These are phyloP conservation scores for Sparidentex hasta DNA, from an alignment of 2,797 vertebrate species.

Conservation along the genomic window DNA sequence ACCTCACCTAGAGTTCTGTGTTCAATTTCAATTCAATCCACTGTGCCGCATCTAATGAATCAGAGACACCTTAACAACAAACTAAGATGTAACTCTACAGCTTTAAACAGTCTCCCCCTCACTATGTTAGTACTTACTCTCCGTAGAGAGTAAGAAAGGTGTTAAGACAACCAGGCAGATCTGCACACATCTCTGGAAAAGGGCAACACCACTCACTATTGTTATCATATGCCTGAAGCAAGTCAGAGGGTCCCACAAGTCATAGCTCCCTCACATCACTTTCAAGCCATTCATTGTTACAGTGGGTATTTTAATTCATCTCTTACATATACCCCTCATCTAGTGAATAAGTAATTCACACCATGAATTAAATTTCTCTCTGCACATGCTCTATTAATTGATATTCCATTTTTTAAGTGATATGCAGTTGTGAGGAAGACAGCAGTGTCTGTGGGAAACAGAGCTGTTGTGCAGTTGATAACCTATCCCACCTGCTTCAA, in stretches of 20 bases:
- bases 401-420: conserved; percentile 39
- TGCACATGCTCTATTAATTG: conserved; percentile 48
- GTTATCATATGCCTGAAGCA: background rate
- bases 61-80: conserved; percentile 17
- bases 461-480: conserved; percentile 54
- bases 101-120: conserved; percentile 7
- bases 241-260: background rate
- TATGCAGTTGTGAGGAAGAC: conserved; percentile 54
- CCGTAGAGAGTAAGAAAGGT: background rate
- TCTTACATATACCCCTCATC: background rate
- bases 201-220: background rate
- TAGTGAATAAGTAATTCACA: conserved; percentile 23
- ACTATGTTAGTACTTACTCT: conserved; percentile 3
- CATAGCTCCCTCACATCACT: background rate
- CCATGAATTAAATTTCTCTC: conserved; percentile 30
- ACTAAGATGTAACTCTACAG: conserved; percentile 12
- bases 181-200: no score
- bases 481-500: conserved; percentile 69
- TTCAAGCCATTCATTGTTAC: background rate
- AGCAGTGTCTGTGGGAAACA: conserved; percentile 45
- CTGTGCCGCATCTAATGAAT: conserved; percentile 24
- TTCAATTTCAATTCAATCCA: background rate
- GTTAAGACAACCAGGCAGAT: background rate
- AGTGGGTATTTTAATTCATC: background rate
- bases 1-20: no score